Evolutionary conservation across 2,797 vertebrate species (phyloP), one percentile per base, ranked within the genome.

Genomic region (Novumbra hubbsi): DNA sequence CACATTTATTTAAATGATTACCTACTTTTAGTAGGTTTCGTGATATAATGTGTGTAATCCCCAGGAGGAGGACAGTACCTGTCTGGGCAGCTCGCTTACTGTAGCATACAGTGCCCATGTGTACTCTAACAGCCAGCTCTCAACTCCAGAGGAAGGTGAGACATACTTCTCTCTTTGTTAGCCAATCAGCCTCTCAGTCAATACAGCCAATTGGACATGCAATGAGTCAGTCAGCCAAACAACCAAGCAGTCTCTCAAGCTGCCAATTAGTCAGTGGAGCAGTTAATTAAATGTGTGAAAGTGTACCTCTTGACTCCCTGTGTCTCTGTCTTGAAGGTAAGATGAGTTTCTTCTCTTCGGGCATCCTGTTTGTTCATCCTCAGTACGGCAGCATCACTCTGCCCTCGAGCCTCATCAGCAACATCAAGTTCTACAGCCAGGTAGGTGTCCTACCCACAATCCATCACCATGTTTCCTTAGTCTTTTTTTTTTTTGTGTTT

Each of bases 311-410:
- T 70, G 7, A 14, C 74, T 49, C 2, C 15, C 50, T 73, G 57
- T 66, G 28, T 78, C 76, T 80, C 60, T 74, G 32, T 79, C 62
- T 90, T 89, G 34, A 63, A 99, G 98, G 97, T 24, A 98, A 96
- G 87, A 75, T 99, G 16, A 82, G 91, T 78, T 98, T 98, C 93
- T 98, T 98, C 84, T 95, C 96, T 0, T 92, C 93, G 62, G 98
- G 97, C 62, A 83, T 99, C 80, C 90, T 98, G 38, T 98, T 99
- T 75, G 86, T 92, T 76, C 93, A 96, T 80, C 92, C 93, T 68
- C 95, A 92, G 78, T 93, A 93, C 0, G 96, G 97, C 73, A 94
- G 92, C 84, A 90, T 99, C 60, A 91, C 93, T 71, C 85, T 99
- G 84, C 89, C 95, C 73, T 96, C 93, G 90, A 89, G 85, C 73